Evolutionary conservation across 2,113 vertebrate species (phyloP).

Genomic region (Entomyzon cyanotis): DNA sequence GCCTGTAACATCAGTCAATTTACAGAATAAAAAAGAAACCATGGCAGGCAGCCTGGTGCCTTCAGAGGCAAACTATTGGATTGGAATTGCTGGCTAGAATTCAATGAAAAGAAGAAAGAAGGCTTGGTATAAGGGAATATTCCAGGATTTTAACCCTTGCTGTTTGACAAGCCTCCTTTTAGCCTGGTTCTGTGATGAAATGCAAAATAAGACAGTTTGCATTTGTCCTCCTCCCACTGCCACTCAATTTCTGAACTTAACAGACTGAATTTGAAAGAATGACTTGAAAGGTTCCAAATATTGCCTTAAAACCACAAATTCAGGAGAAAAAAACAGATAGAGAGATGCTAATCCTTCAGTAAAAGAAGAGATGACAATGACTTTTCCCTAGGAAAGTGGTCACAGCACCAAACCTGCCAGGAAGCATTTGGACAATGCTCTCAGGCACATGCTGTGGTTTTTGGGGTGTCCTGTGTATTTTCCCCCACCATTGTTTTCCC

Average conservation of each 20-base stretch:
- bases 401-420: not conserved
- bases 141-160: not conserved
- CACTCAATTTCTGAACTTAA: not conserved
- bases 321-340: not conserved
- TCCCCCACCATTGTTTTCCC: not conserved
- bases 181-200: not conserved
- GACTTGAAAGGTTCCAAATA: not conserved
- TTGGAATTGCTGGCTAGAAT: not conserved
- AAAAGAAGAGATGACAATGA: not conserved
- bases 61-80: not conserved
- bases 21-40: not conserved
- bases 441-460: not conserved
- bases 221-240: not conserved
- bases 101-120: not conserved
- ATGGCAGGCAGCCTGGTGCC: too few species aligned
- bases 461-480: not conserved
- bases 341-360: not conserved
- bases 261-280: not conserved
- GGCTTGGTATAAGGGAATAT: not conserved
- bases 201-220: not conserved
- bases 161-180: not conserved
- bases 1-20: not conserved
- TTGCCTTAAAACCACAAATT: fast-evolving
- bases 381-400: not conserved
- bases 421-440: not conserved